phyloP scores from a whole-genome alignment of 1,140 invertebrate species.

The Ylistrum balloti region DNA sequence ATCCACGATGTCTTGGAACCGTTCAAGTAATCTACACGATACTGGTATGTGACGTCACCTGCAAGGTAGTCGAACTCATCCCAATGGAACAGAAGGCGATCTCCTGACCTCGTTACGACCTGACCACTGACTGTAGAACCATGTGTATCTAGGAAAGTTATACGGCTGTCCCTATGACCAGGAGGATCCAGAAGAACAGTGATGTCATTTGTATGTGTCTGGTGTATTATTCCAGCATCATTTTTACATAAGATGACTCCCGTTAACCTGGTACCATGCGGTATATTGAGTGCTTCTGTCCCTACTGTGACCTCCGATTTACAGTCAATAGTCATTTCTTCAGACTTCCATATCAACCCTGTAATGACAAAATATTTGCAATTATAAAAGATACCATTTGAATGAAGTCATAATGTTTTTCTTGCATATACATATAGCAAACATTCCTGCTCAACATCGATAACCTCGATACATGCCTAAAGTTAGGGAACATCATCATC shows the following conservation, averaged over 20 bases:
- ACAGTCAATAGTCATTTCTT: not conserved
- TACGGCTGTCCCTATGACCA: not conserved
- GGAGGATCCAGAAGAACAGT: not conserved
- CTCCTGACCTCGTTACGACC: not conserved
- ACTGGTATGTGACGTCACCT: not conserved
- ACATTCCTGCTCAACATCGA: no score
- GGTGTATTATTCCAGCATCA: not conserved
- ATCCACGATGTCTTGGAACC: not conserved
- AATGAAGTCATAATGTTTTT: no score
- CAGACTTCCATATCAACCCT: not conserved
- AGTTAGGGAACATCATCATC: no score
- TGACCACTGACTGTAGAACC: not conserved
- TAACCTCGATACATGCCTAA: no score
- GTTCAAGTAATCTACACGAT: not conserved
- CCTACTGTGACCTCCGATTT: not conserved
- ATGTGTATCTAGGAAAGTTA: not conserved
- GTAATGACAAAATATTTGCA: no score
- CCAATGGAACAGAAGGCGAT: not conserved
- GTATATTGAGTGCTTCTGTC: not conserved
- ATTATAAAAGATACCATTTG: no score
- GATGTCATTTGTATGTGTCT: not conserved
- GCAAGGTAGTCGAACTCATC: slow-evolving; percentile 12
- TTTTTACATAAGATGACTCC: not conserved
- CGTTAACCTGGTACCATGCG: not conserved
- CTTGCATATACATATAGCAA: no score